Conservation (phyloP, 1,140 invertebrate genomes). For the Penaeus chinensis region DNA sequence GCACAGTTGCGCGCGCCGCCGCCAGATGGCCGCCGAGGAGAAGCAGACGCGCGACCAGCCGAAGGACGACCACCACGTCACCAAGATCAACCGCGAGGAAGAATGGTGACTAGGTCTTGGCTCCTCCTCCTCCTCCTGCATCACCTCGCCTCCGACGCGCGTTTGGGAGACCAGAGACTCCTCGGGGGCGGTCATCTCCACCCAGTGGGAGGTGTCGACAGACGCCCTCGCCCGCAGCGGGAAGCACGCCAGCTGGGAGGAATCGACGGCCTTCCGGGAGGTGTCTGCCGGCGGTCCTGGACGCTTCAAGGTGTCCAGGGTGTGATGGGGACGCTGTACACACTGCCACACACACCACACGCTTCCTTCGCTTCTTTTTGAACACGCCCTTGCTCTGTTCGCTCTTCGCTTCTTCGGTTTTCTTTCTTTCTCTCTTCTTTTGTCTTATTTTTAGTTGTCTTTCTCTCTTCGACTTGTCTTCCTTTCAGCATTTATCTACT, state of each 20-base stretch:
- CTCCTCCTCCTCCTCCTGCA: too few species aligned
- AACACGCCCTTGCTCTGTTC: too few species aligned
- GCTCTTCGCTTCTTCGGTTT: too few species aligned
- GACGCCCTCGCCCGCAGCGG: neutral
- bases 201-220: slow-evolving; percentile 43
- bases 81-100: slow-evolving; percentile 59
- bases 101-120: slow-evolving; percentile 60
- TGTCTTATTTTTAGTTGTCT: too few species aligned
- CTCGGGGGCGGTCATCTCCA: slow-evolving; percentile 57
- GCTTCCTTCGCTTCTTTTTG: too few species aligned
- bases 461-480: too few species aligned
- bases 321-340: slow-evolving; percentile 4
- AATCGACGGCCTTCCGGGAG: slow-evolving; percentile 53
- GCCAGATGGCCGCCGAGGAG: neutral
- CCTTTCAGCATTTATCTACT: too few species aligned
- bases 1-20: slow-evolving; percentile 42
- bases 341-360: too few species aligned
- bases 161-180: slow-evolving; percentile 59
- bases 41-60: neutral
- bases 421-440: too few species aligned
- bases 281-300: slow-evolving; percentile 41
- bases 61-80: slow-evolving; percentile 52
- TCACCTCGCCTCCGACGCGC: slow-evolving; percentile 44
- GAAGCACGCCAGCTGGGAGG: slow-evolving; percentile 42
- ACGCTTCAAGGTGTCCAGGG: slow-evolving; percentile 39